Base-by-base conservation (phyloP, 2,888 invertebrate species). In the Oxytorus armatus region DNA sequence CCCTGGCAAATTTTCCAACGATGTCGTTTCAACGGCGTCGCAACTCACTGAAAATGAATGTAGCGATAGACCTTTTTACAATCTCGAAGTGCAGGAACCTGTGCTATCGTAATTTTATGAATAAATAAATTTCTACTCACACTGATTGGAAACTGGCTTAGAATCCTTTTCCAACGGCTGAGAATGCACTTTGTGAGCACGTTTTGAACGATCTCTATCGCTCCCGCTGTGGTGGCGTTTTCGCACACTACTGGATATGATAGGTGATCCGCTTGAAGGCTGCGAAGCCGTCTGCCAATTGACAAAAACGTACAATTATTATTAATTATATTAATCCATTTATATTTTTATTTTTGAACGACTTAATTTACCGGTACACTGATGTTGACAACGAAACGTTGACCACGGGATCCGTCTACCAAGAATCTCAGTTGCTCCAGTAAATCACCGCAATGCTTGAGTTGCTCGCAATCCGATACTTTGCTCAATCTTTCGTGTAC, bases 341-440 rank as follows among this genome's bases (percentile, higher is more conserved):
- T n/a, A n/a, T n/a, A n/a, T n/a, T n/a, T n/a, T n/a, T n/a, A n/a
- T n/a, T 25, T 14, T 5, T n/a, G 29, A 14, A 1, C 25, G 18
- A 18, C 18, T 49, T 29, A 8, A 77, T 59, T 73, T 57, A 73
- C 78, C 21, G 91, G 91, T 39, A 92, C 90, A 84, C 89, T 92
- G 18, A 92, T 92, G 82, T 92, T 92, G 16, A 91, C 90, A 23
- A 90, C 88, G 80, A 92, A 90, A 36, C 90, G 89, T 68, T 91
- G 90, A 0, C 88, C 89, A 18, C 88, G 86, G 18, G 89, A 86
- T 70, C 89, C 89, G 59, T 91, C 92, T 1, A 92, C 85, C 3
- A 92, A 84, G 79, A 89, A 89, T 49, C 86, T 89, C 4, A 92
- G 72, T 44, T 92, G 90, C n/a, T 91, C 91, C 10, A 90, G 51